These are phyloP conservation scores for Abrostola tripartita DNA, from an alignment of 2,888 invertebrate species.

Conservation along the genomic window DNA sequence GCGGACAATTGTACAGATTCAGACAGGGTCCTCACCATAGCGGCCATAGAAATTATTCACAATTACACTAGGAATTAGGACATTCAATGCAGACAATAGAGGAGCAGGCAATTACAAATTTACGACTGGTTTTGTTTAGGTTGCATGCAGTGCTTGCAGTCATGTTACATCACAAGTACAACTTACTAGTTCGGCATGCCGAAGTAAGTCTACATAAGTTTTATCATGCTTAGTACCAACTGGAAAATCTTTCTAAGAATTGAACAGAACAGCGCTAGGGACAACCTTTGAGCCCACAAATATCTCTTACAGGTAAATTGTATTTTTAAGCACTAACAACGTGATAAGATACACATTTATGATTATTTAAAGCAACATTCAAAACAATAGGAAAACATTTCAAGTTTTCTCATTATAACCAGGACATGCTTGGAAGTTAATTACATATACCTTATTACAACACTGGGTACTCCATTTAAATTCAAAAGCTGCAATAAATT, in stretches of 20 bases:
- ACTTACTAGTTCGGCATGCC: no score
- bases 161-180: neutral
- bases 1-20: constrained; percentile 40
- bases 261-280: no score
- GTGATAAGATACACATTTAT: no score
- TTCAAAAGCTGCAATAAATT: neutral
- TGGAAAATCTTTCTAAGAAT: no score
- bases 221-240: no score
- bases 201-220: no score
- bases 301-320: no score
- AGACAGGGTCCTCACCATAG: neutral
- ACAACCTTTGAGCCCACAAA: no score
- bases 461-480: neutral
- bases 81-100: constrained; percentile 6
- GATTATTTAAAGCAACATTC: no score
- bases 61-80: constrained; percentile 2
- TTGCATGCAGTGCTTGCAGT: neutral
- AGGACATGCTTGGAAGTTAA: neutral
- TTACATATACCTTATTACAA: neutral
- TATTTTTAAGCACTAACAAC: no score
- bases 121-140: neutral
- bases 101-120: neutral
- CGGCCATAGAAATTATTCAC: constrained; percentile 21
- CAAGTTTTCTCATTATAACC: no score
- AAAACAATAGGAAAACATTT: no score